Evolutionary conservation across 1,140 invertebrate genomes (phyloP), one percentile per base, ranked within the genome.

Genomic region (Paramacrobiotus metropolitanus): DNA sequence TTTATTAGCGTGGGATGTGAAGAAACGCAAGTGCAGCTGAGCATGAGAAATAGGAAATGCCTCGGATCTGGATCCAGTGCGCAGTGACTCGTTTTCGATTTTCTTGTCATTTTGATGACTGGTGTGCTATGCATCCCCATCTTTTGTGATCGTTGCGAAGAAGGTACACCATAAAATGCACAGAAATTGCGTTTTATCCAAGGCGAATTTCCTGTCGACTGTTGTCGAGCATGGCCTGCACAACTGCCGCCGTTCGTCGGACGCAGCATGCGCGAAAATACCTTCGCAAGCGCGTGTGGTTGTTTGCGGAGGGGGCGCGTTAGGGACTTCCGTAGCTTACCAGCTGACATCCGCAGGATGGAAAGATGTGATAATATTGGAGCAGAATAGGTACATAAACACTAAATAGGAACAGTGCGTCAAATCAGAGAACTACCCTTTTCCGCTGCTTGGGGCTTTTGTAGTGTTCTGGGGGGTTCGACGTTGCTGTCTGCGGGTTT

Each of bases 241-340:
- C 9, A 40, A 9, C 34, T 40, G 34, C 34, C 9, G 34, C 9
- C 34, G n/a, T 40, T n/a, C 9, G n/a, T 40, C 34, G 34, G n/a
- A 9, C 9, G 34, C 34, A 29, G 59, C 62, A 29, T 34, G n/a
- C n/a, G n/a, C n/a, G n/a, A n/a, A 64, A 24, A 64, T 74, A 18
- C 74, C 75, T 9, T 65, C 66, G 21, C 65, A 73, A 48, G 70
- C 73, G 0, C 66, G 68, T 61, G 76, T 78, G 31, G 84, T 92
- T 4, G 83, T 96, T 68, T 93, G 89, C 74, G 92, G 93, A 20
- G 90, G 87, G 44, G 93, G 93, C 55, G 81, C 94, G 31, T 85
- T 91, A 74, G 93, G 92, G 21, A 83, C 85, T 31, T 87, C 90
- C 24, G 83, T 96, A 1, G 90, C 89, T 4, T 96, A 96, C 74